Evolutionary conservation across 2,113 vertebrate genomes (phyloP).

Genomic region (Piaya cayana): DNA sequence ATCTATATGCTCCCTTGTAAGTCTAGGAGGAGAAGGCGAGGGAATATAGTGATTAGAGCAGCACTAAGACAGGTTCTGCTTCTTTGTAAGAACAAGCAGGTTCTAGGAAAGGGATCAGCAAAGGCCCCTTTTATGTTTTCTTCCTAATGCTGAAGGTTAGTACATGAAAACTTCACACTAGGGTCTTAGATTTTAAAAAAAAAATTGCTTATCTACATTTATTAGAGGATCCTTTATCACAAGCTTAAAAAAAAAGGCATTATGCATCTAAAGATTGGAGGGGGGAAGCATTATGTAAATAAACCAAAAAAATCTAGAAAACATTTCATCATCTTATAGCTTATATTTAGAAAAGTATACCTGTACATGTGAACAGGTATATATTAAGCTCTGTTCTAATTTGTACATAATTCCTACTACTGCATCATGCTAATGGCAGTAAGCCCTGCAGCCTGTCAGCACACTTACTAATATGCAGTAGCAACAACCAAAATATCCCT

Average conservation of each 20-base stretch:
- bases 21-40: neutral
- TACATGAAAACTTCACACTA: neutral
- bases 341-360: neutral
- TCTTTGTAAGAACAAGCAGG: neutral
- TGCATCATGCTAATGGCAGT: neutral
- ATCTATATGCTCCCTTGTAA: neutral
- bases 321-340: neutral
- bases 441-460: neutral
- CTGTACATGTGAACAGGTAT: neutral
- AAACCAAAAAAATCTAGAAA: neutral
- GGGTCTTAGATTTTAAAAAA: neutral
- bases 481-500: neutral
- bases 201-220: neutral
- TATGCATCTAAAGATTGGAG: neutral
- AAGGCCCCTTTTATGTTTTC: neutral
- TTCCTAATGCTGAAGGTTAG: neutral
- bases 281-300: neutral
- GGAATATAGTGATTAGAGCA: neutral
- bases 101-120: neutral
- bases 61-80: neutral
- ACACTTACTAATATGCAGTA: neutral
- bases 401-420: neutral
- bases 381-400: neutral
- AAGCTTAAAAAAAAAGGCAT: neutral
- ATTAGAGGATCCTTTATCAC: neutral